These are phyloP conservation scores for Marcusenius ussheri DNA, from an alignment of 2,113 vertebrate species.

Conservation along the genomic window DNA sequence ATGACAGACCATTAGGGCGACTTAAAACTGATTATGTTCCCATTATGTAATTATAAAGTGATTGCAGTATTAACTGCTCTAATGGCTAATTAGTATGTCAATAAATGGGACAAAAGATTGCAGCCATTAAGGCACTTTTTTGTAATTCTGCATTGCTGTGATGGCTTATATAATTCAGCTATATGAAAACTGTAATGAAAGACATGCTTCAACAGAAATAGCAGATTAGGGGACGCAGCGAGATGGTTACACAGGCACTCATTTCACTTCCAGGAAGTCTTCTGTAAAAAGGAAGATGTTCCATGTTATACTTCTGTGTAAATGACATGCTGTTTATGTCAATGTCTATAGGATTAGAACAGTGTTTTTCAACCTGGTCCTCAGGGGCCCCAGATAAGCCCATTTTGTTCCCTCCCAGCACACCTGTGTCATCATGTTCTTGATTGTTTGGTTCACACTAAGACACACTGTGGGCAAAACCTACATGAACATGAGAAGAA, in stretches of 20 bases:
- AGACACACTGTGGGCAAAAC: background rate
- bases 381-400: background rate
- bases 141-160: background rate
- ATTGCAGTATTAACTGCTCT: background rate
- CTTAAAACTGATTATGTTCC: background rate
- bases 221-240: background rate
- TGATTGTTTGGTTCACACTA: background rate
- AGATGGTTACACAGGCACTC: background rate
- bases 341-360: background rate
- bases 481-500: background rate
- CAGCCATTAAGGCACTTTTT: background rate
- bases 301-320: background rate
- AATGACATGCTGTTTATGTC: background rate
- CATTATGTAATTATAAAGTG: background rate
- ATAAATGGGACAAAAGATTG: background rate
- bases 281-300: background rate
- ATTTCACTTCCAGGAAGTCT: background rate
- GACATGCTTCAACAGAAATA: background rate
- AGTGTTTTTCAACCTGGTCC: background rate
- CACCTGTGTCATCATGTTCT: background rate
- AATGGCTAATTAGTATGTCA: background rate
- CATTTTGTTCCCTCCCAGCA: background rate
- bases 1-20: background rate
- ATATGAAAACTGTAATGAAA: background rate
- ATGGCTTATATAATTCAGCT: background rate